Evolutionary conservation across 2,888 invertebrate genomes (phyloP).

Genomic region (Lamellibrachia satsuma): DNA sequence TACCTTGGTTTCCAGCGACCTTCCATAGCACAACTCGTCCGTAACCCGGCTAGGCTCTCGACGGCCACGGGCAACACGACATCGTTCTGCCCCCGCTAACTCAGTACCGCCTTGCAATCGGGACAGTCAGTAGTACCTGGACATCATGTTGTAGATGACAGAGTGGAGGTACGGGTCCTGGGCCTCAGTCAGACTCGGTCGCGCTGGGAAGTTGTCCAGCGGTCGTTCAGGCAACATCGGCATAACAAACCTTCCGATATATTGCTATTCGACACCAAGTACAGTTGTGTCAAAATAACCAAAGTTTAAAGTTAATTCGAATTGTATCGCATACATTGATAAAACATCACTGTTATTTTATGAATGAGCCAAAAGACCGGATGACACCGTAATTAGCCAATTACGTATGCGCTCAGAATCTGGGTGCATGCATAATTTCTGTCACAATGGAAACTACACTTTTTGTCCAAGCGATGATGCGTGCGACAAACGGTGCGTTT

Average conservation of each 20-base stretch:
- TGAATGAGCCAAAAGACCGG: no score
- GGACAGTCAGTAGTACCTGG: constrained; percentile 47
- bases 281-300: constrained; percentile 30
- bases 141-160: constrained; percentile 63
- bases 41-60: neutral
- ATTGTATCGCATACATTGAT: no score
- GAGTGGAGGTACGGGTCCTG: constrained; percentile 62
- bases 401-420: no score
- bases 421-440: no score
- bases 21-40: neutral
- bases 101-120: no score
- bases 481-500: no score
- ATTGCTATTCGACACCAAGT: constrained; percentile 50
- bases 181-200: constrained; percentile 50
- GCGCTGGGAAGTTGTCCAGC: constrained; percentile 47
- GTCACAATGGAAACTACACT: no score
- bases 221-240: constrained; percentile 52
- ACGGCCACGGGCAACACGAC: neutral
- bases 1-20: neutral
- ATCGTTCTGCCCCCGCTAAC: no score
- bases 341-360: no score
- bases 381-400: no score
- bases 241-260: constrained; percentile 29
- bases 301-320: no score
- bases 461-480: no score